Evolutionary conservation across 2,888 invertebrate species (phyloP).

Genomic region (Cistogaster globosa): DNA sequence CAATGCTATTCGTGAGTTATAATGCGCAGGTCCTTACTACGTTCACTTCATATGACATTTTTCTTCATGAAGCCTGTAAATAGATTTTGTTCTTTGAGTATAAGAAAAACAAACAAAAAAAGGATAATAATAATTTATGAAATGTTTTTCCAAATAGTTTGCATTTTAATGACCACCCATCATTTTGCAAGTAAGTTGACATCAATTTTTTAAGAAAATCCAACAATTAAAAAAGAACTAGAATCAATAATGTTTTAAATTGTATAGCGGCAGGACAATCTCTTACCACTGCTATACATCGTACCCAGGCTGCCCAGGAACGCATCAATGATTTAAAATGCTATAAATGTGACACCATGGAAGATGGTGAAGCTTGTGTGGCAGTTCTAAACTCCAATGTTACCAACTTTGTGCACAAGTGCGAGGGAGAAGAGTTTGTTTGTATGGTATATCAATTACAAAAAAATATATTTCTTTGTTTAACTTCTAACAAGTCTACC

Average conservation of each 20-base stretch:
- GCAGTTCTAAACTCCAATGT: slow-evolving; percentile 85
- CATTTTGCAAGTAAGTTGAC: slow-evolving; percentile 69
- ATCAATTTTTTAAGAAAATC: slow-evolving; percentile 72
- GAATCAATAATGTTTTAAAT: slow-evolving; percentile 73
- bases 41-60: slow-evolving; percentile 52
- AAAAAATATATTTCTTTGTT: neutral
- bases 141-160: slow-evolving; percentile 42
- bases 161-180: slow-evolving; percentile 55
- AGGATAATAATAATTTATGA: slow-evolving; percentile 1
- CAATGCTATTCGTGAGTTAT: neutral
- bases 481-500: neutral
- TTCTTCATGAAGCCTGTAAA: neutral
- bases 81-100: slow-evolving; percentile 1
- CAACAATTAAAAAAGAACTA: neutral
- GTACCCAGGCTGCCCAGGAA: slow-evolving; percentile 91
- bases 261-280: slow-evolving; percentile 73
- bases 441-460: slow-evolving; percentile 87
- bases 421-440: slow-evolving; percentile 88
- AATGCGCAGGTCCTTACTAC: slow-evolving; percentile 63
- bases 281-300: slow-evolving; percentile 84
- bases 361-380: slow-evolving; percentile 88
- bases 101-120: slow-evolving; percentile 29
- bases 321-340: slow-evolving; percentile 91
- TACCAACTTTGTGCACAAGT: slow-evolving; percentile 87
- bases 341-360: slow-evolving; percentile 91